Percentiles rank a stretch among this genome's conserved stretches.
Conservation (phyloP, 2,888 invertebrate species). For the Microdon myrmicae region DNA sequence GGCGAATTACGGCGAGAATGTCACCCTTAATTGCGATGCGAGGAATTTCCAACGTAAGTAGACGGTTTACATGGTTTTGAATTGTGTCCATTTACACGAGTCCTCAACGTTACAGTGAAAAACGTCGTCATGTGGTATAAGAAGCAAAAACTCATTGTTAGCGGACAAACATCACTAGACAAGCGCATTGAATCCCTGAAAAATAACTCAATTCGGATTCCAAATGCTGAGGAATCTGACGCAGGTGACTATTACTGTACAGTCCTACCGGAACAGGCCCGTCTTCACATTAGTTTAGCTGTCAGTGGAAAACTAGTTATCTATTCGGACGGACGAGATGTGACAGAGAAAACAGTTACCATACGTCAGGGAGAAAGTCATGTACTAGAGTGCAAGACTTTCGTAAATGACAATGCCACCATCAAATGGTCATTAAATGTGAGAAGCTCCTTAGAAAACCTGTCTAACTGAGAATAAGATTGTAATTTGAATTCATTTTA, state of each 20-base stretch:
- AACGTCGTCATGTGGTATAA: slow-evolving; percentile 63
- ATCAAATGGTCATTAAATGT: slow-evolving; percentile 64
- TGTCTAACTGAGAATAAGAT: neutral
- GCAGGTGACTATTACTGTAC: slow-evolving; percentile 59
- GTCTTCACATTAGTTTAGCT: slow-evolving; percentile 55
- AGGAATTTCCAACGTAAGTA: slow-evolving; percentile 60
- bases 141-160: slow-evolving; percentile 55
- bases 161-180: slow-evolving; percentile 54
- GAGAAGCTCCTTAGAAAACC: slow-evolving; percentile 25
- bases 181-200: slow-evolving; percentile 56
- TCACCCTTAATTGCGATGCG: slow-evolving; percentile 60
- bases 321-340: slow-evolving; percentile 60
- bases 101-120: slow-evolving; percentile 50
- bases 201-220: slow-evolving; percentile 60
- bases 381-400: slow-evolving; percentile 59
- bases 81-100: neutral
- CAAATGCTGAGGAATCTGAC: slow-evolving; percentile 56
- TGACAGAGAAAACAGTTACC: slow-evolving; percentile 61
- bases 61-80: neutral
- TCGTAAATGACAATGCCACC: slow-evolving; percentile 53
- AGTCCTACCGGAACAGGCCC: slow-evolving; percentile 58
- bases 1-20: slow-evolving; percentile 58
- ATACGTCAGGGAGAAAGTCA: slow-evolving; percentile 62
- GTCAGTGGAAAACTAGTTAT: slow-evolving; percentile 59
- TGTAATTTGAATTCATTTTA: slow-evolving; percentile 25